Conservation (phyloP, 2,888 invertebrate genomes). For the Brenthis daphne region DNA sequence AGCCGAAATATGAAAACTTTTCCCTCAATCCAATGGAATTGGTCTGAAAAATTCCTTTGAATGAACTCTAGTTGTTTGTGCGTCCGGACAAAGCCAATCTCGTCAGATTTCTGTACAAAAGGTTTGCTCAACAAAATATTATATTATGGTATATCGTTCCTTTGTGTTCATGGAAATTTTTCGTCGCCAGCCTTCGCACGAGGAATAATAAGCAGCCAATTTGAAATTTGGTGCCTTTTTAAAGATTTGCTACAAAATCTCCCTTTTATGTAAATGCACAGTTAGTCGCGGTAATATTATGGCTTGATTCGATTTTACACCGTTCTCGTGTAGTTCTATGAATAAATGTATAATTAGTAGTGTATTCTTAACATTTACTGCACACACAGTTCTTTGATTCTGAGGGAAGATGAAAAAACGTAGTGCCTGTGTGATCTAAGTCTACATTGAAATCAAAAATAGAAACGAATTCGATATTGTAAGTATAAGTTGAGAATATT, state of each 20-base stretch:
- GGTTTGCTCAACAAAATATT: constrained; percentile 65
- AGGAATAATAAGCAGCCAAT: constrained; percentile 55
- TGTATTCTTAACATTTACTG: too few species aligned
- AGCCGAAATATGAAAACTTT: constrained; percentile 35
- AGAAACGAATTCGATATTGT: too few species aligned
- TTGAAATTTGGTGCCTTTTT: constrained; percentile 48
- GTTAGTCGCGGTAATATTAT: too few species aligned
- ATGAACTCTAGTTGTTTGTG: constrained; percentile 65
- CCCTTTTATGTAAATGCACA: constrained; percentile 2
- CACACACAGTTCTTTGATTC: too few species aligned
- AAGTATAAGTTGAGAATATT: too few species aligned
- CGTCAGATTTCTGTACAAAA: constrained; percentile 68
- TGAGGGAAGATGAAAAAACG: too few species aligned
- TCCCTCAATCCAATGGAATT: constrained; percentile 39
- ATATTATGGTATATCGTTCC: constrained; percentile 55
- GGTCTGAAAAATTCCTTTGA: constrained; percentile 56
- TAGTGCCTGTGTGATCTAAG: too few species aligned
- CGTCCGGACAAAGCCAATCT: constrained; percentile 70
- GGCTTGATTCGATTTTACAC: too few species aligned
- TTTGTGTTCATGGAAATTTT: constrained; percentile 68
- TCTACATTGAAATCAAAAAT: too few species aligned
- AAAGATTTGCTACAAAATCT: constrained; percentile 41
- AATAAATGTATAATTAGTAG: too few species aligned
- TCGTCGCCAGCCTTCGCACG: constrained; percentile 48
- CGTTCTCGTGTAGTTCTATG: too few species aligned